These are phyloP conservation scores for Cervus canadensis DNA, from an alignment of 2,113 vertebrate genomes.

Conservation along the genomic window DNA sequence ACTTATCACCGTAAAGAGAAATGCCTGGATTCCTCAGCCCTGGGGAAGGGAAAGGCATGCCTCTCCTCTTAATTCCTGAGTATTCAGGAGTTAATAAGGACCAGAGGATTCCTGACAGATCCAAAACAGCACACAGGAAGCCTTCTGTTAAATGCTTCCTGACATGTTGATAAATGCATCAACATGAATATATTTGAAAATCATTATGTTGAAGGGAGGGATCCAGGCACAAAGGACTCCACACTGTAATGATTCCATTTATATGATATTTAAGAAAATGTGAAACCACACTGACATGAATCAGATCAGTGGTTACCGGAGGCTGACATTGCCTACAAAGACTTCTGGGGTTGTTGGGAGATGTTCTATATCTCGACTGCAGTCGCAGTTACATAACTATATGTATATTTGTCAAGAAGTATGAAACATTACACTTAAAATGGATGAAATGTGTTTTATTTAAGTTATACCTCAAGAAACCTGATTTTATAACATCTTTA, in stretches of 20 bases:
- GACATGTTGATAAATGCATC: background rate
- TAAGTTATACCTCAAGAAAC: background rate
- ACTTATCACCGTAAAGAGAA: no score
- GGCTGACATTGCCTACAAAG: background rate
- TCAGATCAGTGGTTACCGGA: background rate
- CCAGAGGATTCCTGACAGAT: no score
- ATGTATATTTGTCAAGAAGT: background rate
- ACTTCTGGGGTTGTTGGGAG: background rate
- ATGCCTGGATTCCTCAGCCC: no score
- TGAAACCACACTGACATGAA: background rate
- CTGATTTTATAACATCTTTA: background rate
- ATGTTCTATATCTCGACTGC: background rate
- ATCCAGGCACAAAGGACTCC: background rate
- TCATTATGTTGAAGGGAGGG: background rate
- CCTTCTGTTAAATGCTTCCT: no score
- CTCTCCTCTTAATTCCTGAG: no score
- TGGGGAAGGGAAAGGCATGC: no score
- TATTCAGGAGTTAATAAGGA: no score
- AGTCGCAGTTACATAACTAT: background rate
- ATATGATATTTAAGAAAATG: background rate
- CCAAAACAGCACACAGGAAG: no score
- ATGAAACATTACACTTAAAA: background rate
- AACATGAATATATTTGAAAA: background rate
- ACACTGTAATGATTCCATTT: background rate
- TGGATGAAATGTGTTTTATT: background rate